phyloP scores from a whole-genome alignment of 1,140 invertebrate species.

The Olivierus martensii region DNA sequence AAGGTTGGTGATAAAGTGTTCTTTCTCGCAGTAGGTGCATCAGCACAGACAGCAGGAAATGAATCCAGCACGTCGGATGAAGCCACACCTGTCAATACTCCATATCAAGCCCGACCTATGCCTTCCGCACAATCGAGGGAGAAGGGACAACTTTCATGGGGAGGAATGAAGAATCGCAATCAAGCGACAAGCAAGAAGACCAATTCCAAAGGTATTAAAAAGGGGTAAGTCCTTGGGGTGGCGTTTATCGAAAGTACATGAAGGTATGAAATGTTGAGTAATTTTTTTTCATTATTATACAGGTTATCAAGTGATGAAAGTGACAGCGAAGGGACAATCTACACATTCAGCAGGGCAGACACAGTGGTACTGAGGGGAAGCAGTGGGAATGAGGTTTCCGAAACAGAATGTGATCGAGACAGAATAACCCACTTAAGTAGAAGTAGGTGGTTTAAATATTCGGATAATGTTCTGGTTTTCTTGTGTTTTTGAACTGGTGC shows the following conservation, averaged over 20 bases:
- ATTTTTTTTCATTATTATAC: too few species aligned
- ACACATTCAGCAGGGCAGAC: constrained; percentile 17
- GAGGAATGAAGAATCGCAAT: constrained; percentile 3
- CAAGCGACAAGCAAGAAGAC: constrained; percentile 11
- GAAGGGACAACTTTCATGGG: constrained; percentile 9
- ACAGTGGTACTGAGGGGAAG: constrained; percentile 9
- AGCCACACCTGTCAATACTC: constrained; percentile 15
- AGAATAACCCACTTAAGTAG: constrained; percentile 7
- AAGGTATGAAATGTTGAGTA: background rate
- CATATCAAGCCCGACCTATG: constrained; percentile 9
- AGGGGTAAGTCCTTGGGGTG: constrained; percentile 8
- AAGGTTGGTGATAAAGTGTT: background rate
- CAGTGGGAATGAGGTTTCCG: constrained; percentile 10
- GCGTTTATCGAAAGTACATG: background rate
- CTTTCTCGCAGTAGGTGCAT: constrained; percentile 7
- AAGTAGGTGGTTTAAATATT: constrained; percentile 4
- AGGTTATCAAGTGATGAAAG: constrained; percentile 18
- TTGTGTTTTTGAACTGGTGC: background rate
- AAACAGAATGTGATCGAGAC: constrained; percentile 14
- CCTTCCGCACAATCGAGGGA: constrained; percentile 10
- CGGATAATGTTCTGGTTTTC: background rate
- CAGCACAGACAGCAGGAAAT: constrained; percentile 10
- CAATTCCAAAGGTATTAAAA: constrained; percentile 15
- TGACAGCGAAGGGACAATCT: constrained; percentile 18
- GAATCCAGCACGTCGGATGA: constrained; percentile 14